phyloP scores from a whole-genome alignment of 35 echinoderm and acorn worm species.

The Hemicentrotus pulcherrimus region DNA sequence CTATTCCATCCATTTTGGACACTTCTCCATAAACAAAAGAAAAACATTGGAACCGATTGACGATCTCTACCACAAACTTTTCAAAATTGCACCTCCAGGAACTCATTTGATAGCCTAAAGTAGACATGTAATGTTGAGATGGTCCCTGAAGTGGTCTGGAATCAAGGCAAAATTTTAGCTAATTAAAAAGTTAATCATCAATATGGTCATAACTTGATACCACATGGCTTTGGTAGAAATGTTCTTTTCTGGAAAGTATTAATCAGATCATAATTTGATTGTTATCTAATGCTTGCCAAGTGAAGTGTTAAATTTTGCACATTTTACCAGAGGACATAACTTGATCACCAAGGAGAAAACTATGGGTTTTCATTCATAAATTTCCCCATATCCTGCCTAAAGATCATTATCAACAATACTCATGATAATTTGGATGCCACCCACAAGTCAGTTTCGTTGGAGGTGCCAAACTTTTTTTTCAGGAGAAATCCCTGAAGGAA shows the following conservation, averaged over 20 bases:
- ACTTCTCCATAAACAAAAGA: neutral
- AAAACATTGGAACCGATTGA: neutral
- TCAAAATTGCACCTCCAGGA: neutral
- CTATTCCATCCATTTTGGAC: neutral
- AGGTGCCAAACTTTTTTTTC: conserved; percentile 38
- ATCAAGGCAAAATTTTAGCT: conserved; percentile 38
- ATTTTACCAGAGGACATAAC: neutral
- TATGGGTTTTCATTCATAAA: conserved; percentile 35
- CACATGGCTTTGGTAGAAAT: neutral
- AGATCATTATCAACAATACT: conserved; percentile 15
- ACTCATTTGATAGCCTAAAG: neutral
- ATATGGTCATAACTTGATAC: neutral
- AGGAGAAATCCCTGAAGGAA: conserved; percentile 51
- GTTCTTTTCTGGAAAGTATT: conserved; percentile 7
- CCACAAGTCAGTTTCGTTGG: conserved; percentile 16
- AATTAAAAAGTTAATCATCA: neutral
- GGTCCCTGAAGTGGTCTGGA: conserved; percentile 29
- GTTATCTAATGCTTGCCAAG: conserved; percentile 44
- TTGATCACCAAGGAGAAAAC: neutral
- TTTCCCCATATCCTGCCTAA: neutral
- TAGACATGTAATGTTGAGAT: conserved; percentile 31
- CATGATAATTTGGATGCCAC: conserved; percentile 39
- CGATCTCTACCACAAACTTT: neutral
- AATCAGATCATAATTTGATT: conserved; percentile 6
- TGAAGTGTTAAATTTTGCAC: conserved; percentile 45